Evolutionary conservation across 2,797 vertebrate species (phyloP), one percentile per base, ranked within the genome.

Genomic region (Dermochelys coriacea): DNA sequence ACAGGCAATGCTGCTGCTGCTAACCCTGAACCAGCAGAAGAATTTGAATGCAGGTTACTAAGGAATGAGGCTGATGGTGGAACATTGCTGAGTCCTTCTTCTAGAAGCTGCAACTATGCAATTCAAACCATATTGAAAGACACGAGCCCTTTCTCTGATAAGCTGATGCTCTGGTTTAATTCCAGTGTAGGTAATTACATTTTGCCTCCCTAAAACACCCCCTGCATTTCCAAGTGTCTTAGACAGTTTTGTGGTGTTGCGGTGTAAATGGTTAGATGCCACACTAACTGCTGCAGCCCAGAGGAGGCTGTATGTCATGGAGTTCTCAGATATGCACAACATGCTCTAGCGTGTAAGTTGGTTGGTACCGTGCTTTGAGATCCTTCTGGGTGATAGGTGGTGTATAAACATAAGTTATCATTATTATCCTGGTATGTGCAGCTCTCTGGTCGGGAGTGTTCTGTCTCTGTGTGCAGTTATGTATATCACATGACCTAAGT

Each of bases 141-240:
- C 0, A 27, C 0, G 0, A 90, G 85, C 45, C 79, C 78, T 68
- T 41, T 41, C 50, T n/a, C 82, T 93, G 94, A 91, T 89, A 55
- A 96, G 94, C 45, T 93, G 93, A 96, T 94, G 79, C 83, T 59
- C 91, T 97, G 97, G 97, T 94, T 87, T 3, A 57, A 0, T 0
- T 91, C 94, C 96, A 96, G 29, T 59, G 14, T 29, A 59, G 83
- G 81, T 85, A 88, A 93, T 12, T 59, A 74, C 3, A 31, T 55
- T 1, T 1, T 8, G 31, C 61, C 11, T 0, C 18, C 3, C n/a
- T 45, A 34, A n/a, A 14, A n/a, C 61, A n/a, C 80, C n/a, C 84
- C 77, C 57, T 79, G 2, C 90, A 64, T 68, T 90, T 83, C 54
- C 51, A 80, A 37, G 71, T 50, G 84, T 91, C 80, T 5, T 19